Evolutionary conservation across 2,888 invertebrate genomes (phyloP).

Genomic region (Blastobasis adustella): DNA sequence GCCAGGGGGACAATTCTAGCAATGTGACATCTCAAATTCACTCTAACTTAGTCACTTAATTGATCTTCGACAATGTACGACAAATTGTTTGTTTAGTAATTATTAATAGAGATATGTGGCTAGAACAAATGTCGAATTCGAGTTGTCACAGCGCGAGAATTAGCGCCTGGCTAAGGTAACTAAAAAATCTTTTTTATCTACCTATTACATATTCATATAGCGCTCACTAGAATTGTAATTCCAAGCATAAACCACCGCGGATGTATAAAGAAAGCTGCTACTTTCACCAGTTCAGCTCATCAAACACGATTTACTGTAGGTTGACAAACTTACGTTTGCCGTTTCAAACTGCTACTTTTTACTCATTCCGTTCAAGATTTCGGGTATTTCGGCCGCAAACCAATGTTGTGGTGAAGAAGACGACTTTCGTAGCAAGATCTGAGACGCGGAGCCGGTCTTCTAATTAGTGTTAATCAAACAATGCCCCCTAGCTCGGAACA

Average conservation of each 20-base stretch:
- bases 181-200: no score
- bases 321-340: constrained; percentile 16
- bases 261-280: constrained; percentile 37
- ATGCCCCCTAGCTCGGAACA: constrained; percentile 52
- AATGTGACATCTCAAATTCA: no score
- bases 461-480: constrained; percentile 74
- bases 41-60: no score
- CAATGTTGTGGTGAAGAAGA: constrained; percentile 16
- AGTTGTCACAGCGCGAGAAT: no score
- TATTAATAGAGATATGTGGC: no score
- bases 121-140: no score
- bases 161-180: no score
- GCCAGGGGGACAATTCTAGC: no score
- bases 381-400: not conserved
- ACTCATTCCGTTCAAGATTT: no score
- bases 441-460: constrained; percentile 52
- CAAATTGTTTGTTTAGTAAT: no score
- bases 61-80: no score
- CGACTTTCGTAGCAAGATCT: constrained; percentile 47
- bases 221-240: no score
- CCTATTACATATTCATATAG: not conserved
- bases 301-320: constrained; percentile 36
- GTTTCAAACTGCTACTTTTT: constrained; percentile 10
- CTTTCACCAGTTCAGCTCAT: constrained; percentile 38
- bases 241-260: not conserved